A percentile compares a stretch with the other conserved stretches of the same genome.
Conservation (phyloP, 2,888 invertebrate species). For the Athalia cordata region DNA sequence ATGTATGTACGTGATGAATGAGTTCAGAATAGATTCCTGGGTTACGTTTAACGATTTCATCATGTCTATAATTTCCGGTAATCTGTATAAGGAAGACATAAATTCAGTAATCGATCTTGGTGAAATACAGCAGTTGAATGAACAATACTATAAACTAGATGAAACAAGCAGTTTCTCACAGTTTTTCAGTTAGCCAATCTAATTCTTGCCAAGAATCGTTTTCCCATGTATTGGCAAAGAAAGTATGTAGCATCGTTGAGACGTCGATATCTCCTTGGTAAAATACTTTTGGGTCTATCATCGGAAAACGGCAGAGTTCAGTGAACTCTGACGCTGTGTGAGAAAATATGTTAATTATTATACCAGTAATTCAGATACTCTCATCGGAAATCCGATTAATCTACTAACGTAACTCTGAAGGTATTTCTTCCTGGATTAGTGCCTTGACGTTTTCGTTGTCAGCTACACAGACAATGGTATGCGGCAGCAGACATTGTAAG, state of each 20-base stretch:
- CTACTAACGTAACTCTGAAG: slow-evolving; percentile 64
- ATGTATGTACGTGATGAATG: slow-evolving; percentile 76
- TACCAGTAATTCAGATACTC: not conserved
- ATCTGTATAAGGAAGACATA: slow-evolving; percentile 70
- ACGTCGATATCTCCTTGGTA: slow-evolving; percentile 77
- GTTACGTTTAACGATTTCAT: slow-evolving; percentile 76
- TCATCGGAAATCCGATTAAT: slow-evolving; percentile 3
- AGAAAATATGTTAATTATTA: slow-evolving; percentile 15
- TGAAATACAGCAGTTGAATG: slow-evolving; percentile 60
- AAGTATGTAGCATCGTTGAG: slow-evolving; percentile 77
- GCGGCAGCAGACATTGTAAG: slow-evolving; percentile 65
- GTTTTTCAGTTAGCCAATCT: slow-evolving; percentile 80
- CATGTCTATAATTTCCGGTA: slow-evolving; percentile 78
- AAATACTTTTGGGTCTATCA: slow-evolving; percentile 80
- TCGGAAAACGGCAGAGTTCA: slow-evolving; percentile 71
- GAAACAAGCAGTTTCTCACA: slow-evolving; percentile 74
- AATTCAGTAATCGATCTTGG: not conserved
- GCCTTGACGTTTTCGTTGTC: slow-evolving; percentile 61
- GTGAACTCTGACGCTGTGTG: slow-evolving; percentile 74
- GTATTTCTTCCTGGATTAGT: slow-evolving; percentile 56
- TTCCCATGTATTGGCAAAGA: slow-evolving; percentile 70
- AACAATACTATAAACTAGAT: not conserved
- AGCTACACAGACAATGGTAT: slow-evolving; percentile 64
- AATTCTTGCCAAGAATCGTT: slow-evolving; percentile 82
- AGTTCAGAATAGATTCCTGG: slow-evolving; percentile 75